phyloP scores from a whole-genome alignment of 92 coral and sea anemone species.

The Zoanthus sociatus region DNA sequence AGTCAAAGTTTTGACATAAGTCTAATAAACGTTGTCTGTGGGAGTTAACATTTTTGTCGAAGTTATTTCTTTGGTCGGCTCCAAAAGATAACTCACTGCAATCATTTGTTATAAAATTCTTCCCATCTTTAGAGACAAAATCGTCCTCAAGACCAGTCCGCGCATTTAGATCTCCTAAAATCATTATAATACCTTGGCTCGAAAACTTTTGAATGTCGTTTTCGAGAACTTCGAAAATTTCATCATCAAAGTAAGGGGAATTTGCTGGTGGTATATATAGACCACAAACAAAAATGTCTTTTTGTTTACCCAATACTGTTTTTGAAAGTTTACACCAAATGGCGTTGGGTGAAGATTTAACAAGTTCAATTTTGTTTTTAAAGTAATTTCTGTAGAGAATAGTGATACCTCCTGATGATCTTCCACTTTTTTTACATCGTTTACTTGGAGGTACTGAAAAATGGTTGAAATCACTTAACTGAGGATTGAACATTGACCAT shows the following conservation, averaged over 20 bases:
- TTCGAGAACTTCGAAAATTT: slow-evolving; percentile 32
- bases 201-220: slow-evolving; percentile 37
- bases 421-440: slow-evolving; percentile 12
- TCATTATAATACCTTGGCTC: slow-evolving; percentile 22
- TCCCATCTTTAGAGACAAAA: slow-evolving; percentile 53
- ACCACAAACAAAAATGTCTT: slow-evolving; percentile 26
- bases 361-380: slow-evolving; percentile 11
- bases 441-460: slow-evolving; percentile 6
- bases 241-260: slow-evolving; percentile 38
- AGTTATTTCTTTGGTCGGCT: slow-evolving; percentile 40
- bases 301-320: slow-evolving; percentile 23
- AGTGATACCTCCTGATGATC: slow-evolving; percentile 21
- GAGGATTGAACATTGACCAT: slow-evolving; percentile 15
- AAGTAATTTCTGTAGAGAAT: slow-evolving; percentile 6
- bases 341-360: slow-evolving; percentile 34
- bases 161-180: slow-evolving; percentile 35
- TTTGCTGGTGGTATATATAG: slow-evolving; percentile 20
- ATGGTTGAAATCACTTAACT: slow-evolving; percentile 10
- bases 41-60: slow-evolving; percentile 49
- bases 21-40: slow-evolving; percentile 64
- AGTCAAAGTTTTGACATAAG: slow-evolving; percentile 57
- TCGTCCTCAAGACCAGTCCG: slow-evolving; percentile 41
- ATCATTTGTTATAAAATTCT: slow-evolving; percentile 33
- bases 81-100: slow-evolving; percentile 28
- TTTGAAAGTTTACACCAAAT: slow-evolving; percentile 30